These are phyloP conservation scores for Phenganax stokvisi DNA, from an alignment of 92 coral and sea anemone genomes.

Conservation along the genomic window DNA sequence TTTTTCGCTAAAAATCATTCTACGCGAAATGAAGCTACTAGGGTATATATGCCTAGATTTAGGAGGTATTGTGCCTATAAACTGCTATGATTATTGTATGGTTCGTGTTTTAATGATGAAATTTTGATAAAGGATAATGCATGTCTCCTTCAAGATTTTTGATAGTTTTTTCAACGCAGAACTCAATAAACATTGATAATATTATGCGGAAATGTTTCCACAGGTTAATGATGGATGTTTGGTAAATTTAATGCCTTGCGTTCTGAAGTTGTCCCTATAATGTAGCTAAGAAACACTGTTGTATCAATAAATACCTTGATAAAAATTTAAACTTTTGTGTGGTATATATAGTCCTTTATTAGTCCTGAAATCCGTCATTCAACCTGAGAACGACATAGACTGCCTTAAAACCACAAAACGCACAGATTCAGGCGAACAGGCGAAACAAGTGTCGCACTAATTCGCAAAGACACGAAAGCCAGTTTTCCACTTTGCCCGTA, in stretches of 20 bases:
- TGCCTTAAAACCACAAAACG: no score
- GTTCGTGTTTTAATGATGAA: constrained; percentile 30
- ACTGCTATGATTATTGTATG: neutral
- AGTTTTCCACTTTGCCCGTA: no score
- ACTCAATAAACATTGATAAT: no score
- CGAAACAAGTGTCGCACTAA: no score
- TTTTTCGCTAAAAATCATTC: neutral
- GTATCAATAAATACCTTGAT: no score
- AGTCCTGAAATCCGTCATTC: no score
- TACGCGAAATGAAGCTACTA: neutral
- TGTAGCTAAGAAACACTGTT: neutral
- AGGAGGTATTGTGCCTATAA: neutral
- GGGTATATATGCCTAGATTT: neutral
- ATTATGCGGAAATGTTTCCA: neutral
- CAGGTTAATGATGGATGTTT: constrained; percentile 27
- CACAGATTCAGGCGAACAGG: no score
- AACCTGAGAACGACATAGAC: no score
- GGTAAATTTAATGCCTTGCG: constrained; percentile 12
- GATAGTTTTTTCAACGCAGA: constrained; percentile 5
- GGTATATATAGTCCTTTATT: no score
- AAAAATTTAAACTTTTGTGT: no score
- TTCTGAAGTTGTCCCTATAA: constrained; percentile 24
- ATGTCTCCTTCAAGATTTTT: constrained; percentile 23
- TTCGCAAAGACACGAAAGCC: no score
- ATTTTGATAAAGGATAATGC: constrained; percentile 6